Conservation (phyloP, 2,113 vertebrate species). For the Solenodon paradoxus region DNA sequence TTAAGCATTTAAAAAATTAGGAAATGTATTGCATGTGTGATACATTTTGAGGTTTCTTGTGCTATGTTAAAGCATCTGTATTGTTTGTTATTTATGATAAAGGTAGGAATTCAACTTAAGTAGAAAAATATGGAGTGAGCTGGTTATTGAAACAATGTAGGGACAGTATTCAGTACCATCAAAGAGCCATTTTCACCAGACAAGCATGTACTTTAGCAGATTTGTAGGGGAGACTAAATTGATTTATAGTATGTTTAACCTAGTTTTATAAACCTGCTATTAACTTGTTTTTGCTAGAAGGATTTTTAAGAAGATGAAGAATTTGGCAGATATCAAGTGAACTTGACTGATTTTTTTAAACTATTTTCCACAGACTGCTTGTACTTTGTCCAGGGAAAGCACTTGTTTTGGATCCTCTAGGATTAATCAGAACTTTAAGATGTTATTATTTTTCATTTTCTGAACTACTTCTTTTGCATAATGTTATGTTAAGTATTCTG, state of each 20-base stretch:
- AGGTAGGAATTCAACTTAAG: not conserved
- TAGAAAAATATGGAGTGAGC: conserved; percentile 35
- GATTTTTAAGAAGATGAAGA: conserved; percentile 65
- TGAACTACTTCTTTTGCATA: not conserved
- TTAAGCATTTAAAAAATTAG: conserved; percentile 26
- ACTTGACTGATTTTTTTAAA: not conserved
- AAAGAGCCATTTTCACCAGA: conserved; percentile 55
- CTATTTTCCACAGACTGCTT: not conserved
- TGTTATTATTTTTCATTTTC: not conserved
- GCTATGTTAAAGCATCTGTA: conserved; percentile 23
- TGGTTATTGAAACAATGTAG: conserved; percentile 29
- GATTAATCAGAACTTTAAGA: conserved; percentile 12
- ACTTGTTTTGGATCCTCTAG: not conserved
- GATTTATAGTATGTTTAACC: conserved; percentile 72
- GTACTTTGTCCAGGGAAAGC: not conserved
- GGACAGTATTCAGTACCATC: conserved; percentile 34
- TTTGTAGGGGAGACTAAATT: conserved; percentile 55
- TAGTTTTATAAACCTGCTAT: conserved; percentile 75
- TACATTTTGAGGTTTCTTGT: not conserved
- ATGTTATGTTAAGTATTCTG: not conserved
- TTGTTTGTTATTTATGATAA: conserved; percentile 28
- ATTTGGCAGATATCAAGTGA: conserved; percentile 59
- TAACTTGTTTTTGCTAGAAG: conserved; percentile 57
- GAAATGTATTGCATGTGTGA: not conserved
- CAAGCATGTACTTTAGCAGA: conserved; percentile 43